Evolutionary conservation across 2,113 vertebrate genomes (phyloP).

Genomic region (Prochilodus magdalenae): DNA sequence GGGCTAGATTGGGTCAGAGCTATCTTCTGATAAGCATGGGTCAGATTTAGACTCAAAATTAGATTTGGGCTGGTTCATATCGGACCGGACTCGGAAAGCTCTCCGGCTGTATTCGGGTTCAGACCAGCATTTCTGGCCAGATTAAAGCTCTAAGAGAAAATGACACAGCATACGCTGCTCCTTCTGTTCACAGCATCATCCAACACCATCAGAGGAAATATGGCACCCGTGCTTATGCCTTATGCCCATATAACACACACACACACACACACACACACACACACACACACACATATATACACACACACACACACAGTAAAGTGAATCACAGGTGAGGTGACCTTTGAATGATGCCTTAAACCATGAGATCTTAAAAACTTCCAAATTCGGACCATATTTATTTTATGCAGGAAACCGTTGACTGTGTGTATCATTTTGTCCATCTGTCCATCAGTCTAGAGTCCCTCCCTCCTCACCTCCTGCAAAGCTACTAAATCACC

Average conservation of each 20-base stretch:
- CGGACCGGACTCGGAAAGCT: too few species aligned
- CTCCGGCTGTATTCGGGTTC: too few species aligned
- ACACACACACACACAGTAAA: conserved; percentile 4
- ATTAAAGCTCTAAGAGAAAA: neutral
- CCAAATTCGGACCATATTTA: neutral
- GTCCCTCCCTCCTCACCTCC: conserved; percentile 30
- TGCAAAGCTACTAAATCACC: conserved; percentile 37
- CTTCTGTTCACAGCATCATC: conserved; percentile 47
- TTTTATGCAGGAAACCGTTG: neutral
- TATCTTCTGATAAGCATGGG: too few species aligned
- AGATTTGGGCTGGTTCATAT: too few species aligned
- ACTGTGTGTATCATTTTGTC: neutral
- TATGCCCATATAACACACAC: conserved; percentile 33
- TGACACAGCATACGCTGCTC: conserved; percentile 39
- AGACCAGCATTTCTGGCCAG: too few species aligned
- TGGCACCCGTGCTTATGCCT: conserved; percentile 28
- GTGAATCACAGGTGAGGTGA: neutral
- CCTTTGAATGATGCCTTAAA: neutral
- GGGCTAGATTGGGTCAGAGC: too few species aligned
- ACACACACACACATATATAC: conserved; percentile 5
- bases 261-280: conserved; percentile 12
- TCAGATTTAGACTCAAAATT: too few species aligned
- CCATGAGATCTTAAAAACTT: neutral
- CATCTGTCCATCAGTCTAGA: conserved; percentile 47
- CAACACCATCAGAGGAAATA: conserved; percentile 51